Evolutionary conservation across 2,888 invertebrate species (phyloP).

Genomic region (Tortricodes alternella): DNA sequence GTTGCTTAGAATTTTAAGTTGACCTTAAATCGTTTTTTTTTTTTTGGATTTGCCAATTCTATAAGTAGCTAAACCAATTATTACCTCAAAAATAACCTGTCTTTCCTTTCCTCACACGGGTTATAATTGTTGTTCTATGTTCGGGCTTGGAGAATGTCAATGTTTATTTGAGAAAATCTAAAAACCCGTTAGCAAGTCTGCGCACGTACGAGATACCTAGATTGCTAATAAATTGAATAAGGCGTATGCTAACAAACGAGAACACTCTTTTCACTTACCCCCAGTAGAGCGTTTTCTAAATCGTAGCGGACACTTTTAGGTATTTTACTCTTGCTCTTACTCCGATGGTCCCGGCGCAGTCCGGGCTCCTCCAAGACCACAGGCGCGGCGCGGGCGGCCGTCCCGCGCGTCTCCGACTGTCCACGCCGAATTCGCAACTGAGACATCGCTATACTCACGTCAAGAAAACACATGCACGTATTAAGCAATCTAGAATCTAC

Average conservation of each 20-base stretch:
- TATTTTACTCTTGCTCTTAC: constrained; percentile 55
- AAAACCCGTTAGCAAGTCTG: no score
- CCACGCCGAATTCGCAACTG: constrained; percentile 45
- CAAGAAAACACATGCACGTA: constrained; percentile 20
- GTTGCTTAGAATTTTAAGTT: no score
- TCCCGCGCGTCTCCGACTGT: constrained; percentile 31
- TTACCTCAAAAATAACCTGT: no score
- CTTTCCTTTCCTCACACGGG: no score
- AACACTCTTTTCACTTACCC: constrained; percentile 52
- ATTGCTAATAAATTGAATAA: background rate
- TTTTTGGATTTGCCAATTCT: no score
- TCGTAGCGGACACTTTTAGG: constrained; percentile 66
- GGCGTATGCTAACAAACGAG: background rate
- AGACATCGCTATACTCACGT: constrained; percentile 45
- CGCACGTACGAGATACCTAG: no score
- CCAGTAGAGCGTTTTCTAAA: constrained; percentile 69
- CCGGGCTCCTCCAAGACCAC: background rate
- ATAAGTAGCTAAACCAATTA: no score
- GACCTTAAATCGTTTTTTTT: no score
- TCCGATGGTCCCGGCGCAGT: constrained; percentile 36
- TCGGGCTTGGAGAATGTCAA: no score
- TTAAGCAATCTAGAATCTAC: constrained; percentile 30
- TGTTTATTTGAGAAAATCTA: no score
- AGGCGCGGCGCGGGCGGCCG: constrained; percentile 25
- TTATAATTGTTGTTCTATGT: no score